Base-by-base conservation (phyloP, 2,888 invertebrate genomes). In the Ornithoptera alexandrae region DNA sequence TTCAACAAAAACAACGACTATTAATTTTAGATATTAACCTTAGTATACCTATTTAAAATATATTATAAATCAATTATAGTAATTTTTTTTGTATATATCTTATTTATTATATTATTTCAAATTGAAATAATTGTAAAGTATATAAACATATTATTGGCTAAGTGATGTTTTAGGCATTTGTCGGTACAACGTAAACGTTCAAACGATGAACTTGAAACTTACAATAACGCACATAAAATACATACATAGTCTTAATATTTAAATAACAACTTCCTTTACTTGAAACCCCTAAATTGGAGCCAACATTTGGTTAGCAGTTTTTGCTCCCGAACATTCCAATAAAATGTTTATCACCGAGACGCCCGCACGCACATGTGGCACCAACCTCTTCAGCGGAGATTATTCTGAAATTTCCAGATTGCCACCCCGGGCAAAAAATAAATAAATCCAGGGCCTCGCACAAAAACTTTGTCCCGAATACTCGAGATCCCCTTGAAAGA, bases 391-490 rank as follows among this genome's bases (percentile, higher is more conserved):
- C 84, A 85, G 79, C 80, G 79, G 81, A 89, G 90, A 91, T 92
- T 88, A 90, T 89, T 88, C 89, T 84, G 86, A 90, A 91, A 90
- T 88, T 84, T 89, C 91, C 92, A 92, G 90, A 92, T 92, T 92
- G 92, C 92, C 91, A 89, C 89, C 89, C 90, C 86, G 83, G 79
- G 87, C 89, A 91, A 92, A 92, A 92, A 92, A 90, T 87, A 91
- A 90, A 92, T 92, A 91, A 91, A 91, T 92, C 90, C 84, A 84
- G 78, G 80, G 77, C 78, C 77, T 71, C 69, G 75, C 76, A 90
- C 87, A 92, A 92, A 92, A 92, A 90, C 83, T 84, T 30, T 79
- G 82, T 63, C 70, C 84, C 86, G 84, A 89, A 89, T 89, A 86
- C 88, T 86, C 82, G 86, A 88, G 84, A 81, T 84, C 88, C 85